phyloP scores from a whole-genome alignment of 35 echinoderm and acorn worm species.

The Apostichopus californicus region DNA sequence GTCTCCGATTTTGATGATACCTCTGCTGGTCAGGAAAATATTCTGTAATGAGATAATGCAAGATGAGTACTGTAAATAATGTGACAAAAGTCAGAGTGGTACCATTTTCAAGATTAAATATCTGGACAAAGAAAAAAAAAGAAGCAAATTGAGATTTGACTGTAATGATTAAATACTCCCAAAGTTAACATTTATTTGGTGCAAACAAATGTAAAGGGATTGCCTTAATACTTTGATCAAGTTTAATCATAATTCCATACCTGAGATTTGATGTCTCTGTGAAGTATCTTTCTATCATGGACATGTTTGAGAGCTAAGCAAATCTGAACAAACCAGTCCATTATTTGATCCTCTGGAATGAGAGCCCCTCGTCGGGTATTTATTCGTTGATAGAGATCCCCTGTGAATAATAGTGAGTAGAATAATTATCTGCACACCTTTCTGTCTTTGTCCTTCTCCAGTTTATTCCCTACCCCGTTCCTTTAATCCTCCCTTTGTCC shows the following conservation, averaged over 20 bases:
- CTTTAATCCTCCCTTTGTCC: no score
- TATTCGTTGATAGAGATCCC: slow-evolving; percentile 90
- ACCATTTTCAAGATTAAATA: no score
- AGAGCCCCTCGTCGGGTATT: slow-evolving; percentile 82
- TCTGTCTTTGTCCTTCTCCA: no score
- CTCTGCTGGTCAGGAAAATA: slow-evolving; percentile 92
- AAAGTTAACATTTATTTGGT: no score
- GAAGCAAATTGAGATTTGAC: no score
- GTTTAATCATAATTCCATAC: slow-evolving; percentile 26
- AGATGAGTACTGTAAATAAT: not conserved
- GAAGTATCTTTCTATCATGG: slow-evolving; percentile 96
- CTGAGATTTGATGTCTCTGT: slow-evolving; percentile 98
- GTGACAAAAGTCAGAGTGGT: not conserved
- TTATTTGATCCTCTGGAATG: slow-evolving; percentile 82
- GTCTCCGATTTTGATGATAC: slow-evolving; percentile 94
- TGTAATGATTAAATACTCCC: no score
- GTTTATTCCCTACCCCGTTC: no score
- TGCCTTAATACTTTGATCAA: no score
- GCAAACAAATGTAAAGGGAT: no score
- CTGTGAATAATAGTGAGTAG: not conserved
- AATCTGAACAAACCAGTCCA: slow-evolving; percentile 99
- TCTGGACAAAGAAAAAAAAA: no score
- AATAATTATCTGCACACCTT: no score
- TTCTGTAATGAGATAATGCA: slow-evolving; percentile 74
- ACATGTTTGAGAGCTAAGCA: slow-evolving; percentile 97